A percentile compares a stretch with the other conserved stretches of the same genome.
phyloP scores from a whole-genome alignment of 2,888 invertebrate species.

The Protonemura montana region DNA sequence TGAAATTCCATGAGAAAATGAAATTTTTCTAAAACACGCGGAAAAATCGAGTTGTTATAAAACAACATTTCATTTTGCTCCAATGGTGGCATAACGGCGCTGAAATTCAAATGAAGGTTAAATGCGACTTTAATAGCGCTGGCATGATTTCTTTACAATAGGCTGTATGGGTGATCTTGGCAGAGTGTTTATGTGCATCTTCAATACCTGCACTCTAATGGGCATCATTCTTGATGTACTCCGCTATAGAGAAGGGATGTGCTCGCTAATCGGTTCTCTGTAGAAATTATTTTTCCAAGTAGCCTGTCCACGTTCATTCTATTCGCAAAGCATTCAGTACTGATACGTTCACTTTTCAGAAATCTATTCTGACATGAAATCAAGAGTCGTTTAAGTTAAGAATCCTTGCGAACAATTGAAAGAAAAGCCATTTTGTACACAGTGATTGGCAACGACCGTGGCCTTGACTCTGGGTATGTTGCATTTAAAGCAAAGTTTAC shows the following conservation, averaged over 20 bases:
- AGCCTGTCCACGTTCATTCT: background rate
- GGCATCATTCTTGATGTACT: background rate
- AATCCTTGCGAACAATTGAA: background rate
- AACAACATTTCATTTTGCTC: background rate
- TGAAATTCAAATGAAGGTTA: background rate
- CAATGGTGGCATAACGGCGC: background rate
- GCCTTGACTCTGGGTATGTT: background rate
- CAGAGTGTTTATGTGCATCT: background rate
- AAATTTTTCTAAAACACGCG: background rate
- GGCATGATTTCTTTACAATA: conserved; percentile 1
- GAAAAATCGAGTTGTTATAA: background rate
- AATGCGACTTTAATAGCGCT: background rate
- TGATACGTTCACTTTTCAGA: background rate
- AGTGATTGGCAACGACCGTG: background rate
- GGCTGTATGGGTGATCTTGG: background rate
- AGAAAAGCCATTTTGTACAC: background rate
- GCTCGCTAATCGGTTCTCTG: background rate
- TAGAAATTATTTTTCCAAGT: background rate
- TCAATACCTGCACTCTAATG: background rate
- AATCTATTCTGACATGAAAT: background rate
- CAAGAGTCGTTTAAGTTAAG: background rate
- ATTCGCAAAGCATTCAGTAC: background rate
- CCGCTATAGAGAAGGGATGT: background rate
- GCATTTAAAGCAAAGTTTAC: too few relatives aligned
- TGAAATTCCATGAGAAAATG: background rate